Conservation (phyloP, 2,797 vertebrate species). For the Gadopsis bispinosus region DNA sequence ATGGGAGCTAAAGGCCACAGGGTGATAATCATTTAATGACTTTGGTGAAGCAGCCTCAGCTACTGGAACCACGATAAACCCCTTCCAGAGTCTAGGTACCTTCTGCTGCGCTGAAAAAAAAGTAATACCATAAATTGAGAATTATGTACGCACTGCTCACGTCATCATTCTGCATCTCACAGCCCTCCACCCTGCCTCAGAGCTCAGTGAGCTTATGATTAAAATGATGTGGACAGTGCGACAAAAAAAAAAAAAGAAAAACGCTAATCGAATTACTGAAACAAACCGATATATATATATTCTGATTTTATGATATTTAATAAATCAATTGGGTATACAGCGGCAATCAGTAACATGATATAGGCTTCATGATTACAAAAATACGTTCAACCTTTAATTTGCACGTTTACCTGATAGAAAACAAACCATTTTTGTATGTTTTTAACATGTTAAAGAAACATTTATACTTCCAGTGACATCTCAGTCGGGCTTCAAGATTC, state of each 20-base stretch:
- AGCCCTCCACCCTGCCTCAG: no score
- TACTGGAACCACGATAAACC: no score
- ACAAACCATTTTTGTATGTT: not conserved
- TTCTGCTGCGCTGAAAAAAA: no score
- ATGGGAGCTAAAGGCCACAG: no score
- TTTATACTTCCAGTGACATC: conserved; percentile 8
- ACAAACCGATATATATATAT: not conserved
- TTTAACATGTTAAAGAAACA: not conserved
- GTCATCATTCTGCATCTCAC: no score
- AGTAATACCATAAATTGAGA: no score
- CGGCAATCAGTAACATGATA: not conserved
- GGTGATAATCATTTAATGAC: no score
- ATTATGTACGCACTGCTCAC: no score
- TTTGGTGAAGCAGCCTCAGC: no score
- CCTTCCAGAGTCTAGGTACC: no score
- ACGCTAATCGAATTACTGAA: not conserved
- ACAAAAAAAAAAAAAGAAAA: not conserved
- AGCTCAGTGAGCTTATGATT: not conserved
- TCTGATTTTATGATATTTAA: conserved; percentile 10
- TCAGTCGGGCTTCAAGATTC: conserved; percentile 62
- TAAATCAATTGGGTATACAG: not conserved
- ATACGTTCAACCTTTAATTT: not conserved
- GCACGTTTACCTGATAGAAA: not conserved
- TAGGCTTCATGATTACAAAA: conserved; percentile 22
- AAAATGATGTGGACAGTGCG: not conserved